Evolutionary conservation across 1,140 invertebrate genomes (phyloP), one percentile per base, ranked within the genome.

Genomic region (Brachionus plicatilis): DNA sequence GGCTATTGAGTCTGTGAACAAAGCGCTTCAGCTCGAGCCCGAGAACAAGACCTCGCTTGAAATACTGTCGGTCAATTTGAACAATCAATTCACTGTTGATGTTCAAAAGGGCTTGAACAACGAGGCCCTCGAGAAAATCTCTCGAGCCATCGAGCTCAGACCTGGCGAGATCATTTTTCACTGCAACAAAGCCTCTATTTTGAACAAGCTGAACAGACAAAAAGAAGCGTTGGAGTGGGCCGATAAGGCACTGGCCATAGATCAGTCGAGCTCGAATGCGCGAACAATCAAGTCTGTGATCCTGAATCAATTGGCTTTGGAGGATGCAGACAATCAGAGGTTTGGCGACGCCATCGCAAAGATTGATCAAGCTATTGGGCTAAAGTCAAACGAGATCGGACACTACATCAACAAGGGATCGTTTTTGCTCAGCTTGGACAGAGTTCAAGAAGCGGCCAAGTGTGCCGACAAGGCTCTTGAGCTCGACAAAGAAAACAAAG

Each of bases 321-420:
- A 47, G 7, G 72, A 76, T 29, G 12, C 17, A 1, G 43, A 47
- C 45, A 76, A 76, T 76, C 17, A 29, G 17, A 9, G 14, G 45
- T 76, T 27, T 8, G 72, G 53, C 3, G 72, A 76, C 1, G 72
- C 72, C 3, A 47, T 76, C 20, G 7, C 8, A 47, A 76, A 76
- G 47, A 76, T 76, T 12, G 45, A 76, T n/a, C 20, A 47, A 29
- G 41, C 72, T 11, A 76, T 76, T 76, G 41, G 12, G 14, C 14
- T 76, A 12, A 76, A 37, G 27, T 45, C 72, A 9, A 76, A 76
- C 33, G 72, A 76, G 17, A 50, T 76, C 5, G 72, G 72, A 47
- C 72, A 76, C 47, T 76, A 27, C 20, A 76, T 76, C 7, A 76
- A 76, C 43, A 76, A 76, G 14, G 72, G 72, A 20, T 76, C 72